Conservation (phyloP, 2,797 vertebrate species). For the Potorous gilbertii region DNA sequence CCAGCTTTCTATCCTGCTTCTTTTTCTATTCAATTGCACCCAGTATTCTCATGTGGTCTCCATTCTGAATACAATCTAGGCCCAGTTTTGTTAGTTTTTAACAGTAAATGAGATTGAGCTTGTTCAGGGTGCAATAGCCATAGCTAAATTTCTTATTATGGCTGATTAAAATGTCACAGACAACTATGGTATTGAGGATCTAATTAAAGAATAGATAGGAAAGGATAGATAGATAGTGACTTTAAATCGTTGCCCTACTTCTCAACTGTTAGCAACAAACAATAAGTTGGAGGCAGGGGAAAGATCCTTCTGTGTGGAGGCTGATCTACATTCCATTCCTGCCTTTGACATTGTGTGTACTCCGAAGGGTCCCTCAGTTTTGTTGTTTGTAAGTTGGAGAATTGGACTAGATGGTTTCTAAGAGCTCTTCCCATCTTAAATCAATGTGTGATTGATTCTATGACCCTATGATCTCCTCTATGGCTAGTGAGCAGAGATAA, state of each 20-base stretch:
- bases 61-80: background rate
- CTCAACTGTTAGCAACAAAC: background rate
- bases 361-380: background rate
- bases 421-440: background rate
- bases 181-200: background rate
- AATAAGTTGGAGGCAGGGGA: background rate
- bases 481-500: background rate
- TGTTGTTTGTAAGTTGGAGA: background rate
- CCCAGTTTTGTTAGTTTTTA: background rate
- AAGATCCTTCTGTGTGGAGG: no score
- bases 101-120: no score
- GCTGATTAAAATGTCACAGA: background rate
- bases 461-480: background rate
- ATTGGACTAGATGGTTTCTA: background rate
- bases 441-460: background rate
- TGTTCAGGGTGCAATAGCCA: background rate
- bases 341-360: background rate
- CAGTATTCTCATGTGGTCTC: background rate
- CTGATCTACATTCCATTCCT: background rate
- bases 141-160: background rate
- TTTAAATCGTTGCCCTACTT: background rate
- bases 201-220: background rate
- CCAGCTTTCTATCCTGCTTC: background rate
- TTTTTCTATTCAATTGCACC: background rate
- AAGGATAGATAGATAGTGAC: background rate